These are phyloP conservation scores for Scaptomyza parva DNA, from an alignment of 2,888 invertebrate species.

Conservation along the genomic window DNA sequence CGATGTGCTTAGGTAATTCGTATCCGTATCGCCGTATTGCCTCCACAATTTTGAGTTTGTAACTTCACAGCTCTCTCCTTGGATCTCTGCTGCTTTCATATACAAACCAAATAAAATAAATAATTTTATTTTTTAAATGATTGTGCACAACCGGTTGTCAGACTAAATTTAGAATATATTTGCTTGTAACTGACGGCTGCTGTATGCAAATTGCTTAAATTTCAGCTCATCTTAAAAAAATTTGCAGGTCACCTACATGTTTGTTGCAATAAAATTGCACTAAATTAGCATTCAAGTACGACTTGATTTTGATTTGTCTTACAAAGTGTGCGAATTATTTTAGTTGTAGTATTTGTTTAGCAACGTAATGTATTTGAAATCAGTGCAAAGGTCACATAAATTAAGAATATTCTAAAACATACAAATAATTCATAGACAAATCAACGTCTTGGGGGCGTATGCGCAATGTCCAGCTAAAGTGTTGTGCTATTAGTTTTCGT, in stretches of 20 bases:
- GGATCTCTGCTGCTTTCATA: conserved; percentile 6
- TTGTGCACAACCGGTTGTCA: conserved; percentile 44
- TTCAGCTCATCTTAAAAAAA: conserved; percentile 51
- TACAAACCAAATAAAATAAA: not conserved
- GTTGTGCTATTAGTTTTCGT: conserved; percentile 17
- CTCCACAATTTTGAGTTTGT: no score
- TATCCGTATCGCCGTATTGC: conserved; percentile 36
- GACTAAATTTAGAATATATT: conserved; percentile 56
- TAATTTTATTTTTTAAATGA: conserved; percentile 17
- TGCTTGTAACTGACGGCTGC: conserved; percentile 27
- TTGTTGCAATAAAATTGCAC: conserved; percentile 39
- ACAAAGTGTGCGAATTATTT: conserved; percentile 38
- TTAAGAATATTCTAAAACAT: conserved; percentile 38
- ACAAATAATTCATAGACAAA: conserved; percentile 22
- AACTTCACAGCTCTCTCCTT: conserved; percentile 13
- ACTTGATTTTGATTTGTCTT: conserved; percentile 64
- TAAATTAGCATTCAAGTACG: conserved; percentile 75
- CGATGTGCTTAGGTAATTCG: conserved; percentile 34
- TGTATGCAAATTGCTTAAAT: conserved; percentile 67
- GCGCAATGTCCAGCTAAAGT: conserved; percentile 48
- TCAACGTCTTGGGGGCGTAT: conserved; percentile 52
- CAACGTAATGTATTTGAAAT: conserved; percentile 44
- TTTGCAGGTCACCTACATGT: conserved; percentile 46
- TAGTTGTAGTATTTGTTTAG: conserved; percentile 35
- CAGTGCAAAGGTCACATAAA: conserved; percentile 63